Base-by-base conservation (phyloP, 1,140 invertebrate genomes). In the Matsumurasca onukii region DNA sequence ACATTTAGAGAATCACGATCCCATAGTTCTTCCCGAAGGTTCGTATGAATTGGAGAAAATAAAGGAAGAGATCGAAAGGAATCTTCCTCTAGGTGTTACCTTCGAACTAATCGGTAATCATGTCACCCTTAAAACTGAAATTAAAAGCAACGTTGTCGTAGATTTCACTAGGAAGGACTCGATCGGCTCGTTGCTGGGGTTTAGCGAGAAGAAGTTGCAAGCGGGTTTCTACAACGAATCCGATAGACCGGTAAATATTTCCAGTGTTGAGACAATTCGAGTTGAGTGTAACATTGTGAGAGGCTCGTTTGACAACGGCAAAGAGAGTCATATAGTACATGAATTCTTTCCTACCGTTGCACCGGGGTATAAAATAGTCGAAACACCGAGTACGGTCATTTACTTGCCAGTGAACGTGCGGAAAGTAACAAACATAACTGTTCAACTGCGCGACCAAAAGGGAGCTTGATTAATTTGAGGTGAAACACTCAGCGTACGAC, bases 251-350 rank as follows among this genome's bases (percentile, higher is more conserved):
- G 51, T 71, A 17, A n/a, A 66, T 3, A 69, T 71, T 31, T 9
- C 22, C 12, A 31, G 31, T 5, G 27, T 71, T 12, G 59, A 59
- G 15, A 31, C 27, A 29, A 57, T 71, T 45, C 49, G 39, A 51
- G 52, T 71, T 2, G 52, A 69, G 13, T 71, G 61, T 25, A 71
- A 69, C 62, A 20, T 71, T 24, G 59, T 62, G 1, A n/a, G 25
- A 5, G 73, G 74, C 34, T 71, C 74, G 9, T 79, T 73, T 63
- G 73, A 69, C 5, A 78, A 79, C 72, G 70, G 69, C 20, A 30
- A 52, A 51, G 45, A 55, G 31, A 69, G 70, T 12, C 76, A 78
- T 70, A 75, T 68, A 31, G 67, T 79, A 64, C 73, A 78, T 65
- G 69, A 75, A 65, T 78, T 79, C 71, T 75, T 71, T 48, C 70